Percentiles rank a stretch among this genome's conserved stretches.
phyloP scores from a whole-genome alignment of 1,140 invertebrate species.

The Saxidomus purpurata region DNA sequence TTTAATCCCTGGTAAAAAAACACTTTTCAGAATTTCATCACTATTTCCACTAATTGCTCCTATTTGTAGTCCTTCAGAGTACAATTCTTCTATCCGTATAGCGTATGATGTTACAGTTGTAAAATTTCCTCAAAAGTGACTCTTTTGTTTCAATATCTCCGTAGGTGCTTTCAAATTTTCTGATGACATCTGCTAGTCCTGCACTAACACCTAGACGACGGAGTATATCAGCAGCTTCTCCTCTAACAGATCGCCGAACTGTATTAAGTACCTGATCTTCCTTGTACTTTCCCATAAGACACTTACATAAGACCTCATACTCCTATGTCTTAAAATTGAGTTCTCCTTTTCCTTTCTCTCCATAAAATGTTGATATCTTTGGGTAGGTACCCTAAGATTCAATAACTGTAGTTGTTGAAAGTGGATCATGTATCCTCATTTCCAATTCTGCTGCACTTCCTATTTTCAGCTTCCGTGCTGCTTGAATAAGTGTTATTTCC shows the following conservation, averaged over 20 bases:
- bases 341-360: conserved; percentile 28
- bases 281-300: not conserved
- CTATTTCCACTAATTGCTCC: not conserved
- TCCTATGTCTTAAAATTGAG: conserved; percentile 11
- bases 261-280: conserved; percentile 21
- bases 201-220: not conserved
- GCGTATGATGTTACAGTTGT: conserved; percentile 5
- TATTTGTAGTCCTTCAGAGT: conserved; percentile 2
- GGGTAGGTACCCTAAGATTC: not conserved
- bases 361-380: conserved; percentile 34
- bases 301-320: conserved; percentile 18
- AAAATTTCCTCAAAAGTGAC: conserved; percentile 38
- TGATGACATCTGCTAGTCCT: not conserved
- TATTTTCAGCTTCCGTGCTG: not conserved
- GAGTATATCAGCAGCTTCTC: conserved; percentile 20
- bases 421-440: not conserved
- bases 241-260: not conserved
- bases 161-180: conserved; percentile 18
- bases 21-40: conserved; percentile 15
- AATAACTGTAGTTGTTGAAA: not conserved
- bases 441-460: not conserved
- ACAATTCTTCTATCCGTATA: not conserved
- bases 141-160: conserved; percentile 6
- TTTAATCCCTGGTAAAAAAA: conserved; percentile 13
- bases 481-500: not conserved